Evolutionary conservation across 2,797 vertebrate species (phyloP).

Genomic region (Poecilia wingei): DNA sequence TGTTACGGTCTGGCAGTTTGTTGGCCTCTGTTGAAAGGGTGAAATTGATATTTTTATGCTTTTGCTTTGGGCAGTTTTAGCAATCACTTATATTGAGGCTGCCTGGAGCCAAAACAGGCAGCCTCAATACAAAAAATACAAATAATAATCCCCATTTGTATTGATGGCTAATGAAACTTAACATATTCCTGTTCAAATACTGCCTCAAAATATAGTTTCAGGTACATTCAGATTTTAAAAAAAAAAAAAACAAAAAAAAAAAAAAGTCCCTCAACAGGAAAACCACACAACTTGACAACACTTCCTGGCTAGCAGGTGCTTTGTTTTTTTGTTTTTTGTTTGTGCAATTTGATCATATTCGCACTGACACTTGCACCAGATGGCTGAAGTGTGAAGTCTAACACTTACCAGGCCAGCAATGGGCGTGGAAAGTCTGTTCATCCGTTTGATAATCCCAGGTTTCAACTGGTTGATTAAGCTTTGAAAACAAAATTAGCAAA

Average conservation of each 20-base stretch:
- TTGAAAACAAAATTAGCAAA: constrained; percentile 22
- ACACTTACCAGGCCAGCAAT: constrained; percentile 95
- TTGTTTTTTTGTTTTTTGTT: constrained; percentile 14
- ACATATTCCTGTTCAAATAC: constrained; percentile 31
- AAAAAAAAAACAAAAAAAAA: constrained; percentile 2
- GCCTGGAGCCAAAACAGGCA: constrained; percentile 40
- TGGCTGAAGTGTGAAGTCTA: background rate
- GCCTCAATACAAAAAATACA: constrained; percentile 28
- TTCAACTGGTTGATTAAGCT: constrained; percentile 95
- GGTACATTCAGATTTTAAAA: constrained; percentile 20
- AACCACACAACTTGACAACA: constrained; percentile 46
- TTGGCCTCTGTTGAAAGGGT: constrained; percentile 25
- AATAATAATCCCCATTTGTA: constrained; percentile 44
- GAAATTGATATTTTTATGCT: constrained; percentile 39
- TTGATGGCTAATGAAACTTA: constrained; percentile 10
- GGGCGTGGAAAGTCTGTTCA: constrained; percentile 92
- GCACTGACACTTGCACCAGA: background rate
- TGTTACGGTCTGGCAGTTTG: constrained; percentile 19
- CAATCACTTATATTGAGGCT: constrained; percentile 46
- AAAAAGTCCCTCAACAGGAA: constrained; percentile 42
- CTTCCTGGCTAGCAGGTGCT: constrained; percentile 50
- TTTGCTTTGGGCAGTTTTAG: constrained; percentile 58
- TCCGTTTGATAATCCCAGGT: constrained; percentile 89
- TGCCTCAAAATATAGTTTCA: constrained; percentile 30
- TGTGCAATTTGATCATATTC: background rate